Conservation (phyloP, 2,888 invertebrate genomes). For the Machimus atricapillus region DNA sequence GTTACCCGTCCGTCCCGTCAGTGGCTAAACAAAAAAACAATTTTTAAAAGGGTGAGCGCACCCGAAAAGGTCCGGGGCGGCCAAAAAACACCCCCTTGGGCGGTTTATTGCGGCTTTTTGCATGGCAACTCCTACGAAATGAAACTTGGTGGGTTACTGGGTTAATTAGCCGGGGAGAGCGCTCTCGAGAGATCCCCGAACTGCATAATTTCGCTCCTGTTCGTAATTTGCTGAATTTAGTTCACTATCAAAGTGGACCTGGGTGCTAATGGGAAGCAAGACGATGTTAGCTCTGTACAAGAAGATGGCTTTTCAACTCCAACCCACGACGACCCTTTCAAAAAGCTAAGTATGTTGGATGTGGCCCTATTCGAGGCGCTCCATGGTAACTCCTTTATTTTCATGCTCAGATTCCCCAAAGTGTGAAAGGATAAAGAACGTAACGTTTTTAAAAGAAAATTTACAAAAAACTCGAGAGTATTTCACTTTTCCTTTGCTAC, state of each 20-base stretch:
- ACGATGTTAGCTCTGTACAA: neutral
- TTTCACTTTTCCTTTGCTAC: neutral
- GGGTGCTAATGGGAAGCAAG: neutral
- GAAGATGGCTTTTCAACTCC: neutral
- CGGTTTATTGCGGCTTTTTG: constrained; percentile 9
- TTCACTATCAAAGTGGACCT: neutral
- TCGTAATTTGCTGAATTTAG: neutral
- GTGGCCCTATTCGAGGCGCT: neutral
- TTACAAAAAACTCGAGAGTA: neutral
- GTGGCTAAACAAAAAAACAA: neutral
- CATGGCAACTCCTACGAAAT: neutral
- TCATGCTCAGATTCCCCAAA: neutral
- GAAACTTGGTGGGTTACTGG: constrained; percentile 16
- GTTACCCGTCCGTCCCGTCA: neutral
- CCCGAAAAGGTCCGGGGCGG: neutral
- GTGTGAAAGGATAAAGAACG: neutral
- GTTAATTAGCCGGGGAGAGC: neutral
- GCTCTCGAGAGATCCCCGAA: neutral
- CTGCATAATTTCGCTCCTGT: neutral
- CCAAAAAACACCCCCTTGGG: neutral
- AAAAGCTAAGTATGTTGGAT: neutral
- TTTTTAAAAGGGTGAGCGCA: constrained; percentile 5
- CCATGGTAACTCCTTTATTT: neutral
- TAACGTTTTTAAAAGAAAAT: neutral
- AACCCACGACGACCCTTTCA: neutral